These are phyloP conservation scores for Agrilus biguttatus DNA, from an alignment of 2,888 invertebrate genomes.

Conservation along the genomic window DNA sequence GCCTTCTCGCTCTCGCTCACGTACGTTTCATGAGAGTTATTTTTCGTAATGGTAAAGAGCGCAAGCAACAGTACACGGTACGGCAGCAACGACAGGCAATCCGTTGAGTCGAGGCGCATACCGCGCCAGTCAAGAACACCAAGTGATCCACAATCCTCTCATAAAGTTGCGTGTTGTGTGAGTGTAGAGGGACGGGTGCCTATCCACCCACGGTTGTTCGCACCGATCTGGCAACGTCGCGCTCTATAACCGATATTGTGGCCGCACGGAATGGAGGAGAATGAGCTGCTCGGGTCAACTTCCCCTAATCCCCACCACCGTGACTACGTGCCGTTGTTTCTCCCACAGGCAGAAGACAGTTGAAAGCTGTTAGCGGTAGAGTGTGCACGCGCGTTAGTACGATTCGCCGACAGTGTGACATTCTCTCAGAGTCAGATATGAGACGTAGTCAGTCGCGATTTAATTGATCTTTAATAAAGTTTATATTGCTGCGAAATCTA, in stretches of 20 bases:
- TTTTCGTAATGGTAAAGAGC: no score
- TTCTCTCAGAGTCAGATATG: no score
- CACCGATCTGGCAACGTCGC: slow-evolving; percentile 26
- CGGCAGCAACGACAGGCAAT: no score
- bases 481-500: slow-evolving; percentile 14
- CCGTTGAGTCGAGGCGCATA: slow-evolving; percentile 20
- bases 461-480: slow-evolving; percentile 15
- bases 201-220: slow-evolving; percentile 29
- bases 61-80: no score
- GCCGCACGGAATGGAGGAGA: slow-evolving; percentile 33
- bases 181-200: slow-evolving; percentile 24
- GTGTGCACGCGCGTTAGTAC: slow-evolving; percentile 12
- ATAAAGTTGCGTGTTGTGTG: slow-evolving; percentile 36
- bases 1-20: no score
- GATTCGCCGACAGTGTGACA: slow-evolving; percentile 9
- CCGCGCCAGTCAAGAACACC: slow-evolving; percentile 29
- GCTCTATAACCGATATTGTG: slow-evolving; percentile 36
- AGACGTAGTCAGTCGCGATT: slow-evolving; percentile 5
- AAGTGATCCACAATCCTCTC: slow-evolving; percentile 38
- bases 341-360: slow-evolving; percentile 36
- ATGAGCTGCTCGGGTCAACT: slow-evolving; percentile 32
- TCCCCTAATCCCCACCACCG: slow-evolving; percentile 41
- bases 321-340: slow-evolving; percentile 43
- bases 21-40: no score
- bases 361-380: slow-evolving; percentile 21